Evolutionary conservation across 2,888 invertebrate species (phyloP), one percentile per base, ranked within the genome.

Genomic region (Harpalus rufipes): DNA sequence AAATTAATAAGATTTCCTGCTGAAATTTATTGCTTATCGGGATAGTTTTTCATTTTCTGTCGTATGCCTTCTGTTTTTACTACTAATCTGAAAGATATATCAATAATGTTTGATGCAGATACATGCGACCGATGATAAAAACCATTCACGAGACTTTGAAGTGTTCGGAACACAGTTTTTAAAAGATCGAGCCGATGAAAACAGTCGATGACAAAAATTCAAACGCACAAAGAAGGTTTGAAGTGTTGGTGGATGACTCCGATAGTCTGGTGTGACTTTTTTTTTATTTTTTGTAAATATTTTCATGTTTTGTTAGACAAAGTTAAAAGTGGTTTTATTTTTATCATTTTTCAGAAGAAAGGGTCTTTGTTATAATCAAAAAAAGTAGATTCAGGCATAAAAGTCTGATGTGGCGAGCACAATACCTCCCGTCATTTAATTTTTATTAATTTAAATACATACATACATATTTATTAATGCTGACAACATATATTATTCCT

Each of bases 161-260:
- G 81, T 81, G 65, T 25, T 25, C 18, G 44, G 59, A 63, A 81
- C 65, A 81, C 25, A 81, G 16, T 81, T 65, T 81, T 81, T 81
- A 65, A 63, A 61, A 81, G 61, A 61, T 80, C 39, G 25, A 12
- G 3, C 12, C 18, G 81, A 65, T 65, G 81, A 81, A 39, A 81
- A 81, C 81, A 51, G 5, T 81, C 51, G 81, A 12, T 81, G 81
- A 81, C 81, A 81, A 81, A 81, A 81, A 44, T 81, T 65, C 65
- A 18, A 81, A 65, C 81, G 65, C 65, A 51, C 41, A 81, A 81
- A 65, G 65, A 81, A 81, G 51, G 7, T 63, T 81, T 44, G 21
- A 63, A 63, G 63, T 65, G 18, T 81, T 61, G 12, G 59, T 61
- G 14, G 80, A 79, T 56, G 32, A 18, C 41, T 32, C 39, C 59